A percentile compares a stretch with the other conserved stretches of the same genome.
These are phyloP conservation scores for Ormyrus rosae DNA, from an alignment of 2,888 invertebrate species.

Conservation along the genomic window DNA sequence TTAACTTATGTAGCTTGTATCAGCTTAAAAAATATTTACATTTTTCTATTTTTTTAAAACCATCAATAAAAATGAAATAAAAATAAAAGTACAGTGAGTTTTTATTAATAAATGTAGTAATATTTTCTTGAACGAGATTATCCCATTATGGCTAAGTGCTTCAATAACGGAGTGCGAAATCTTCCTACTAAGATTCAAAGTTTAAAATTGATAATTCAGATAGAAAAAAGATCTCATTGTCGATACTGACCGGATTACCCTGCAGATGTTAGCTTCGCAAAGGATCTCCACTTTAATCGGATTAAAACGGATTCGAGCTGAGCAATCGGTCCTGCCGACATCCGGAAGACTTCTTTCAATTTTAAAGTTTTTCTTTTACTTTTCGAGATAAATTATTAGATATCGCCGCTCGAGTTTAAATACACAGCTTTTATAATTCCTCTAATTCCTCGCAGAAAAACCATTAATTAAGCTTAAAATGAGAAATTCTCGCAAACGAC, in stretches of 20 bases:
- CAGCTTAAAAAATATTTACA: too few relatives aligned
- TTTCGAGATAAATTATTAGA: constrained; percentile 37
- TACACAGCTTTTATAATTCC: too few relatives aligned
- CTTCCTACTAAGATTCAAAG: constrained; percentile 17
- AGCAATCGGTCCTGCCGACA: constrained; percentile 33
- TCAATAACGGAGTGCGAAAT: constrained; percentile 13
- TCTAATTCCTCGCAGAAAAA: too few relatives aligned
- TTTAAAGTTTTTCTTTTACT: constrained; percentile 30
- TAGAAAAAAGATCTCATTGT: constrained; percentile 40
- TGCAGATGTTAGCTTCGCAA: constrained; percentile 44
- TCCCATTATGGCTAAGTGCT: constrained; percentile 22
- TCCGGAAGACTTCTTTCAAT: constrained; percentile 32
- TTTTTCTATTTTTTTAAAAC: too few relatives aligned
- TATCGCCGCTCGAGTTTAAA: not conserved
- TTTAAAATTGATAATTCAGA: constrained; percentile 49
- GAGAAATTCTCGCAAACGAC: not conserved
- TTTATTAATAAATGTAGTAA: too few relatives aligned
- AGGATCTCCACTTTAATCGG: constrained; percentile 49
- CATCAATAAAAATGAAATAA: too few relatives aligned
- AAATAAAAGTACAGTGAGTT: too few relatives aligned
- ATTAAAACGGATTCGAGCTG: constrained; percentile 47
- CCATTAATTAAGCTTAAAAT: too few relatives aligned
- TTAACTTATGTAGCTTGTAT: too few relatives aligned
- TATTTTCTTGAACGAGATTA: not conserved
- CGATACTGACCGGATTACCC: constrained; percentile 40